Base-by-base conservation (phyloP, 2,113 vertebrate species). In the Myiozetetes cayanensis region DNA sequence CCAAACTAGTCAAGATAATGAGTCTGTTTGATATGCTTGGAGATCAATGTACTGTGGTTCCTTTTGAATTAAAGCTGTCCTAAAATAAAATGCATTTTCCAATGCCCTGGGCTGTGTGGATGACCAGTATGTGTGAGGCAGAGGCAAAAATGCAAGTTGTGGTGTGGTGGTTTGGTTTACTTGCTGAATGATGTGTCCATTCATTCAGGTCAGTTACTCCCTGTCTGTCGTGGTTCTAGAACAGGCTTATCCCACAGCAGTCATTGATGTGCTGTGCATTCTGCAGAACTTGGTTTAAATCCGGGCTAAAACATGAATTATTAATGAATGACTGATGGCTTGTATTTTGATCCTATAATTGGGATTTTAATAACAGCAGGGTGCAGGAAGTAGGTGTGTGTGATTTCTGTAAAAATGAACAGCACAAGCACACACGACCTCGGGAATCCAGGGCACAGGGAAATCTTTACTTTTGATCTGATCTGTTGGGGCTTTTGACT, bases 381-480 rank as follows among this genome's bases (percentile, higher is more conserved):
- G 98, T 59, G 98, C 97, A 23, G 98, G 98, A 35, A 98, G 98
- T 82, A 95, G 70, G 27, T 98, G 98, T 98, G 98, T 90, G 94
- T 99, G 59, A 87, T 98, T 93, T 98, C 98, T 95, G 95, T 98
- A 98, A 94, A 93, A 87, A 95, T 97, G 41, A 98, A 85, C 90
- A 97, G 96, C 71, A 98, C 98, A 81, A 98, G 97, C 95, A 97
- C 98, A 16, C 94, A 95, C 72, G 98, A 98, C 85, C 98, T 98
- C 0, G 97, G 97, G 61, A 98, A 98, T 52, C 89, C 90, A 70
- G 97, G 97, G 41, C 97, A 90, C 43, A 82, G 87, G 17, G 98
- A 98, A 31, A 97, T 86, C 0, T 99, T 99, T 68, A 98, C 95
- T 67, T 99, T 98, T 59, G 97, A 98, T 96, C 96, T 97, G 56